Percentiles rank a stretch among this genome's conserved stretches.
These are phyloP conservation scores for Megaceryle torquata DNA, from an alignment of 2,113 vertebrate species.

Conservation along the genomic window DNA sequence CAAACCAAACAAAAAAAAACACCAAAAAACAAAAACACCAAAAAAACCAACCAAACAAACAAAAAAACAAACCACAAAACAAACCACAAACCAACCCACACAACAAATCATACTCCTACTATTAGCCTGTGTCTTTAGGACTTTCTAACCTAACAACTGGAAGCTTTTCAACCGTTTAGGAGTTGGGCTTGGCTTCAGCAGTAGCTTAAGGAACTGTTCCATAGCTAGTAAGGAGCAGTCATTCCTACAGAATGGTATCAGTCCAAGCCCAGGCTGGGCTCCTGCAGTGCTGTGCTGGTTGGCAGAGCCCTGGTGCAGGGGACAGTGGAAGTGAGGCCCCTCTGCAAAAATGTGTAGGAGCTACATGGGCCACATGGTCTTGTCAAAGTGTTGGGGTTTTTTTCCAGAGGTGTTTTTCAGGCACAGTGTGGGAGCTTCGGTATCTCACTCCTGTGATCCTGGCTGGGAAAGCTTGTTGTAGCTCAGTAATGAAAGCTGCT, in stretches of 20 bases:
- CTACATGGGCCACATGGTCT: fast-evolving
- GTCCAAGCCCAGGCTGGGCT: background rate
- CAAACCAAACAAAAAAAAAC: background rate
- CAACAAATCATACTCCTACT: background rate
- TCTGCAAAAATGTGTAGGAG: background rate
- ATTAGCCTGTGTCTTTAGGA: background rate
- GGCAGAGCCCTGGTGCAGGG: background rate
- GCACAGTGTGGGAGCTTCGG: background rate
- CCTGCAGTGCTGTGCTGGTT: background rate
- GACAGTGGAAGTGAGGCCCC: background rate
- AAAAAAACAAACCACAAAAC: background rate
- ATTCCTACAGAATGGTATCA: fast-evolving
- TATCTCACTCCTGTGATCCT: fast-evolving
- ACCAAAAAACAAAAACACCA: too few relatives aligned
- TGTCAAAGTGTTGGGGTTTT: background rate
- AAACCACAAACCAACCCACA: too few relatives aligned
- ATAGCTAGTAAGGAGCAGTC: background rate
- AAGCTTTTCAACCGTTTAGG: too few relatives aligned
- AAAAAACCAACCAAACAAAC: background rate
- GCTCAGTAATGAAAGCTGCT: slow-evolving; percentile 10
- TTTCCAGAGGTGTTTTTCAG: background rate
- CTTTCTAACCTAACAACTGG: background rate
- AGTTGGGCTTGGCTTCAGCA: background rate
- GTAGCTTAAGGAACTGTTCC: background rate
- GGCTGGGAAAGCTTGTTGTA: background rate